Evolutionary conservation across 2,113 vertebrate species (phyloP).

Genomic region (Scortum barcoo): DNA sequence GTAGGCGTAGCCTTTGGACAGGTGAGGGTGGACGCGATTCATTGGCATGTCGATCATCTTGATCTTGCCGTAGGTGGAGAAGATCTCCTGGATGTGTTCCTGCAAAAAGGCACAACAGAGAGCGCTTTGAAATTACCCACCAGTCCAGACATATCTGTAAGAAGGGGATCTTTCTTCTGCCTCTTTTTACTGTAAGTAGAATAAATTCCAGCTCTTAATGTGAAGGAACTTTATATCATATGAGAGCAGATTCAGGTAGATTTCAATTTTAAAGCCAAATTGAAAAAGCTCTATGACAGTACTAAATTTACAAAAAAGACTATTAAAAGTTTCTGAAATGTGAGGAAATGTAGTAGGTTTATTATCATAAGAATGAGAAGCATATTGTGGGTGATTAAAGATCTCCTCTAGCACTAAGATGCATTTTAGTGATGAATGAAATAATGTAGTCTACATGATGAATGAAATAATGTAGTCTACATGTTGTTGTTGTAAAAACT

Average conservation of each 20-base stretch:
- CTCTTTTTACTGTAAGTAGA: neutral
- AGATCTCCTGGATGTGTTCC: constrained; percentile 99
- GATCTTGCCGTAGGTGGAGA: constrained; percentile 95
- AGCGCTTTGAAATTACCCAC: neutral
- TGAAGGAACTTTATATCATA: neutral
- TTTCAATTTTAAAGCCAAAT: neutral
- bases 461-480: too few relatives aligned
- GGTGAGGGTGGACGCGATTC: constrained; percentile 92
- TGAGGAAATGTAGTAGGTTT: neutral
- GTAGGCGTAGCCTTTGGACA: constrained; percentile 95
- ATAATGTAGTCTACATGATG: too few relatives aligned
- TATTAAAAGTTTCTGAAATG: neutral
- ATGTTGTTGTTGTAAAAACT: neutral
- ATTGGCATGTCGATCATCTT: constrained; percentile 98
- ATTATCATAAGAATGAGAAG: neutral
- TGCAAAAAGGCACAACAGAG: constrained; percentile 55
- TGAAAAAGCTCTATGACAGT: too few relatives aligned
- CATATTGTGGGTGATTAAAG: neutral
- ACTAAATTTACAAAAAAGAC: too few relatives aligned
- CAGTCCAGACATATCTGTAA: neutral
- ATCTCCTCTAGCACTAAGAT: neutral
- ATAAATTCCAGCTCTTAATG: neutral
- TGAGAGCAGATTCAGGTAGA: neutral
- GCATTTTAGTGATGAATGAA: neutral
- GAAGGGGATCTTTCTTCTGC: neutral